These are phyloP conservation scores for Ophion slaviceki DNA, from an alignment of 2,888 invertebrate species.

Conservation along the genomic window DNA sequence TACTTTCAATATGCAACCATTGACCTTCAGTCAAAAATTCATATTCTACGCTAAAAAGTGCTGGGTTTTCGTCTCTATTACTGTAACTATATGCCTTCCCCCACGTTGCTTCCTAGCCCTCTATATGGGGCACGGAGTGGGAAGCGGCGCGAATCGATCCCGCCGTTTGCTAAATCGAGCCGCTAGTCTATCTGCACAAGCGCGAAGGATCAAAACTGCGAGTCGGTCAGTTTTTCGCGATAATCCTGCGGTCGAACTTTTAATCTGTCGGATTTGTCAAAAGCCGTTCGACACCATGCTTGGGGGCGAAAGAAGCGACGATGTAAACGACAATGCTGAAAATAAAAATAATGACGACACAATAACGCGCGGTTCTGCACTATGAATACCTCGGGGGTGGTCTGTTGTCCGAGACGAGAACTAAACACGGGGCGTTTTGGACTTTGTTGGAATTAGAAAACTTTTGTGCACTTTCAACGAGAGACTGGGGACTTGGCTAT, in stretches of 20 bases:
- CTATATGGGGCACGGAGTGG: too few species aligned
- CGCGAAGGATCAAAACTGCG: neutral
- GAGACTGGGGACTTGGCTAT: conserved; percentile 65
- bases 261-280: conserved; percentile 26
- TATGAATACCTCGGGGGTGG: conserved; percentile 73
- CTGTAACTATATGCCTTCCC: too few species aligned
- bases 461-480: conserved; percentile 70
- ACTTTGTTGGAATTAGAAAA: conserved; percentile 77
- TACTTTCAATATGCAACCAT: too few species aligned
- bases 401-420: conserved; percentile 73
- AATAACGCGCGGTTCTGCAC: conserved; percentile 2
- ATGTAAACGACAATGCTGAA: conserved; percentile 47
- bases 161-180: neutral
- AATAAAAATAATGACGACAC: conserved; percentile 68
- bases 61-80: too few species aligned
- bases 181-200: neutral
- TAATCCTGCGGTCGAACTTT: conserved; percentile 29
- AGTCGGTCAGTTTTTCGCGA: neutral
- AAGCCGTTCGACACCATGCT: neutral
- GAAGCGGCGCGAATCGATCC: neutral
- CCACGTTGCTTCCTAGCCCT: too few species aligned
- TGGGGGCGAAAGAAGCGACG: conserved; percentile 14
- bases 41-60: too few species aligned
- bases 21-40: too few species aligned
- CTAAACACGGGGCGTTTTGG: conserved; percentile 73